Evolutionary conservation across 2,113 vertebrate genomes (phyloP).

Genomic region (Oryzias javanicus): DNA sequence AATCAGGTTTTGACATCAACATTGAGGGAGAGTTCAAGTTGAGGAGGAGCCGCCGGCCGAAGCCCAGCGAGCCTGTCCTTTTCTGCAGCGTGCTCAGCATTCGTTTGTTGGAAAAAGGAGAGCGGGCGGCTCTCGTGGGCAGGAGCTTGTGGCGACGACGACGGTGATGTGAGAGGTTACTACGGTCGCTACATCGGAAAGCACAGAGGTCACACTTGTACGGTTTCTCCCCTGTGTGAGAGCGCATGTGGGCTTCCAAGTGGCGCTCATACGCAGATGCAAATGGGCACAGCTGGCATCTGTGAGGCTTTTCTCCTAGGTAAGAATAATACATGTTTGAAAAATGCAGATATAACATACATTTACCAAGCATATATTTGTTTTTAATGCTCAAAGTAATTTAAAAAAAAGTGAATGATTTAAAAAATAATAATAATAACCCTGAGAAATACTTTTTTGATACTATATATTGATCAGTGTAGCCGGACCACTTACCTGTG

Average conservation of each 20-base stretch:
- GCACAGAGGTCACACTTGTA: conserved; percentile 97
- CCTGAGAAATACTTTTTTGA: no score
- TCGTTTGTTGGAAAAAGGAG: conserved; percentile 86
- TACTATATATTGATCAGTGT: no score
- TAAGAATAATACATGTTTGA: not conserved
- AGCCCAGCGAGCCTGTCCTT: conserved; percentile 87
- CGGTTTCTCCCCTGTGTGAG: conserved; percentile 96
- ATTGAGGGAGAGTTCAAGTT: conserved; percentile 86
- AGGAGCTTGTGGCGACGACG: conserved; percentile 95
- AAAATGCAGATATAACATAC: not conserved
- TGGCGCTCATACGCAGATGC: conserved; percentile 98
- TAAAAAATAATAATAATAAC: no score
- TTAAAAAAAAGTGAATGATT: no score
- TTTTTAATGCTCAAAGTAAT: no score
- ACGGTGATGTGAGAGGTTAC: conserved; percentile 96
- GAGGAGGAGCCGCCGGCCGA: conserved; percentile 85
- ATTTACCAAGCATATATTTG: not conserved
- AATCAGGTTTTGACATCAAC: conserved; percentile 88
- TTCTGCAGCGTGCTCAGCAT: conserved; percentile 93
- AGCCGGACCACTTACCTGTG: conserved; percentile 80
- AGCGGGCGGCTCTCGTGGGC: conserved; percentile 86
- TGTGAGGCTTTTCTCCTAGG: conserved; percentile 94
- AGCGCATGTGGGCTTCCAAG: conserved; percentile 96
- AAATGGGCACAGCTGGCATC: conserved; percentile 96
- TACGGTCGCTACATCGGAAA: conserved; percentile 97